Evolutionary conservation across 2,888 invertebrate genomes (phyloP), one percentile per base, ranked within the genome.

Genomic region (Dysmachus trigonus): DNA sequence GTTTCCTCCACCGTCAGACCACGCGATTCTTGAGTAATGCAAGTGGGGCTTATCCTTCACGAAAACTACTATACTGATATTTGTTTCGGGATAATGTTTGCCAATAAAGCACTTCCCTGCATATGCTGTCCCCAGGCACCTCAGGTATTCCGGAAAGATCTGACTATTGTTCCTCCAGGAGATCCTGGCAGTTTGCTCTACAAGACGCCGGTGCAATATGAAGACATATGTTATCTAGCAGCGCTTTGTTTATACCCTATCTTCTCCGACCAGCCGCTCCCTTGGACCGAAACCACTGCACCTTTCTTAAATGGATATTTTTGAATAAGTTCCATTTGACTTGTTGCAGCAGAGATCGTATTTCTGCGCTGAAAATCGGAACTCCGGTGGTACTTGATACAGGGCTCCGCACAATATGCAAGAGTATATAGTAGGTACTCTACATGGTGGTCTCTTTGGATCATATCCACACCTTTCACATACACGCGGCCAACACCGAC

Each of bases 171-270:
- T 76, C 22, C 76, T 22, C 1, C 62, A 62, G 27, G 27, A 5
- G 62, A 62, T 62, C 22, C 62, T 62, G 22, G 62, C 62, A 22
- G 27, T 27, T 62, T 22, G n/a, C 22, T 22, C 22, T 22, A 2
- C 62, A 62, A 10, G 62, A 62, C 8, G 22, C 6, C 6, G 27
- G 10, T 62, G 62, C 41, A 51, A 47, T 79, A 79, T 22, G 38
- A 51, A 79, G 47, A 79, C 41, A 18, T 79, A 51, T 79, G 51
- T 79, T 51, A 79, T 15, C 41, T 22, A 8, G 13, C 13, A 2
- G 79, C 41, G 31, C 51, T 79, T 79, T 79, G 79, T 79, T 79
- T 79, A n/a, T n/a, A 79, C 41, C 30, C 15, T 79, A 79, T 47
- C 51, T 79, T 13, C 30, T n/a, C 73, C 73, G 73, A 35, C n/a